Evolutionary conservation across 2,113 vertebrate genomes (phyloP).

Genomic region (Piaya cayana): DNA sequence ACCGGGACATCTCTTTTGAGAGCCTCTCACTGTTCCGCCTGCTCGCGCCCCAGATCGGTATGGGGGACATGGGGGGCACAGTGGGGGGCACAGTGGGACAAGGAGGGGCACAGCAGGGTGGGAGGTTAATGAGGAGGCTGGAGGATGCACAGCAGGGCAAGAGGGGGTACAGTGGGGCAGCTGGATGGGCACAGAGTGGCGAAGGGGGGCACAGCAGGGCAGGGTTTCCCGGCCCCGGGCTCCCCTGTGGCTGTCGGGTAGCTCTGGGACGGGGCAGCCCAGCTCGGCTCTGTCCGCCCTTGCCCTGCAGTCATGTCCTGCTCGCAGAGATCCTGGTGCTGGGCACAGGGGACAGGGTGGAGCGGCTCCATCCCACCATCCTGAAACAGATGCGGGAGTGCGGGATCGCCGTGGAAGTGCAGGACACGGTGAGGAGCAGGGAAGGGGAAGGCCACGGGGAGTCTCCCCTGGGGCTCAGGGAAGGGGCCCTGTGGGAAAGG

Average conservation of each 20-base stretch:
- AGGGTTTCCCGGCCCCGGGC: background rate
- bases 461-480: rapidly evolving
- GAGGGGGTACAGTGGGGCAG: background rate
- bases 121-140: background rate
- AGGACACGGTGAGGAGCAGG: slow-evolving; percentile 86
- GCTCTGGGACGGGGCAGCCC: background rate
- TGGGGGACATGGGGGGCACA: background rate
- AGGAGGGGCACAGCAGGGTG: background rate
- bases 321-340: slow-evolving; percentile 89
- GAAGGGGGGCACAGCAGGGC: no score
- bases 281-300: background rate
- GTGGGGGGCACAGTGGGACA: no score
- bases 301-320: rapidly evolving
- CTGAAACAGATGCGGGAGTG: slow-evolving; percentile 80
- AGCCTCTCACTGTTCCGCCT: slow-evolving; percentile 91
- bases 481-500: background rate
- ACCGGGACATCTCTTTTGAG: slow-evolving; percentile 84
- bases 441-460: background rate
- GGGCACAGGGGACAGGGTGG: slow-evolving; percentile 86
- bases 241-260: background rate
- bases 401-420: slow-evolving; percentile 91
- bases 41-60: slow-evolving; percentile 89
- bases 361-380: slow-evolving; percentile 77
- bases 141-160: no score
- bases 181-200: background rate